phyloP scores from a whole-genome alignment of 2,888 invertebrate genomes.

The Agriopis aurantiaria region DNA sequence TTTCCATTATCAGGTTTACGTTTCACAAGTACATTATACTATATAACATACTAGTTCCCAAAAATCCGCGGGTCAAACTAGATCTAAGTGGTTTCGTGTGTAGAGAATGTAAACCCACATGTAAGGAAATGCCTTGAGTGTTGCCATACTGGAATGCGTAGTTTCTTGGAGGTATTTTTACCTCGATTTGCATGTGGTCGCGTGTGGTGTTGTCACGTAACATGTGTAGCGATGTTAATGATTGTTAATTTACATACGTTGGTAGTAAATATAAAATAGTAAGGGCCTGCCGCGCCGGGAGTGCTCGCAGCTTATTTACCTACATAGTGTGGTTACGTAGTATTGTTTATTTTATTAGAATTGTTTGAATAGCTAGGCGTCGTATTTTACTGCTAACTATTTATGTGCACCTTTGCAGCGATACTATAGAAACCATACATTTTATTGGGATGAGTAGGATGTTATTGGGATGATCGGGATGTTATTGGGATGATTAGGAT shows the following conservation, averaged over 20 bases:
- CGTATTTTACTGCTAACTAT: background rate
- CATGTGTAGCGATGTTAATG: slow-evolving; percentile 28
- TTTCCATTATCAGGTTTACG: too few species aligned
- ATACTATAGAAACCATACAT: too few species aligned
- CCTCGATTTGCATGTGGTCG: slow-evolving; percentile 30
- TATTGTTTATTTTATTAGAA: slow-evolving; percentile 1
- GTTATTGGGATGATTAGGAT: too few species aligned
- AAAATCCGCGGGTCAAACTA: background rate
- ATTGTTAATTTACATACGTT: slow-evolving; percentile 29
- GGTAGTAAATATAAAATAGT: slow-evolving; percentile 27
- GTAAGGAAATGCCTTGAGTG: slow-evolving; percentile 5
- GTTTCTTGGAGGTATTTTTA: slow-evolving; percentile 25
- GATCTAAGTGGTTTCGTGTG: background rate
- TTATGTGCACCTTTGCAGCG: background rate
- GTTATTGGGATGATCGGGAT: too few species aligned
- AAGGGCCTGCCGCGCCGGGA: background rate
- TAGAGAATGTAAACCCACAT: background rate
- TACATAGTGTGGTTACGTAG: background rate
- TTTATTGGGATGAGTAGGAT: too few species aligned
- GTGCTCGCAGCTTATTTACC: slow-evolving; percentile 1
- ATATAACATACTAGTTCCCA: too few species aligned
- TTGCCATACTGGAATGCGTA: background rate
- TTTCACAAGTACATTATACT: too few species aligned
- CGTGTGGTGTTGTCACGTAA: slow-evolving; percentile 30
- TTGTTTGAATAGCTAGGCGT: slow-evolving; percentile 3